Conservation (phyloP, 2,797 vertebrate genomes). For the Cottoperca gobio region DNA sequence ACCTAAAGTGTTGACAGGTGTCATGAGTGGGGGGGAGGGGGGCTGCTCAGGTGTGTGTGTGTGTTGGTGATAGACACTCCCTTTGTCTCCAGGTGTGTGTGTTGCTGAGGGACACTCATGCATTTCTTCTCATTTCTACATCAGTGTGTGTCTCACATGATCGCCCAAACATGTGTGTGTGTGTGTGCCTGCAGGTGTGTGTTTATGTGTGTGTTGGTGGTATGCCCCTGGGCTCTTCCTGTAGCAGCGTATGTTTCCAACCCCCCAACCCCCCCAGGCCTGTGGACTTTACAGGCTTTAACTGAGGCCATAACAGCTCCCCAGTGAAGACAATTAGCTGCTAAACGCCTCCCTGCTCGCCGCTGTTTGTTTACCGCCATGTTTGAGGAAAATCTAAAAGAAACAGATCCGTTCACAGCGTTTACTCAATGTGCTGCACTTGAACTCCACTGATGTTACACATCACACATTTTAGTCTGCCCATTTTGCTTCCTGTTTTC, state of each 20-base stretch:
- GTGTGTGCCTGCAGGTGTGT: slow-evolving; percentile 25
- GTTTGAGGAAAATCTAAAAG: slow-evolving; percentile 46
- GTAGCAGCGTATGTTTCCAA: slow-evolving; percentile 78
- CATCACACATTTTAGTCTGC: background rate
- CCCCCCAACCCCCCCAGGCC: slow-evolving; percentile 60
- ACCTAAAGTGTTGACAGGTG: slow-evolving; percentile 76
- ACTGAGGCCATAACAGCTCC: slow-evolving; percentile 77
- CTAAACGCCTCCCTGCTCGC: slow-evolving; percentile 77
- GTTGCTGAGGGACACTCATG: slow-evolving; percentile 48
- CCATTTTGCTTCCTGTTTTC: background rate
- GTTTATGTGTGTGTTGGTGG: slow-evolving; percentile 36
- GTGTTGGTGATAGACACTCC: slow-evolving; percentile 54
- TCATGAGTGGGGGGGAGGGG: slow-evolving; percentile 52
- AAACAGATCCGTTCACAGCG: slow-evolving; percentile 9
- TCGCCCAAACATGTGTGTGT: background rate
- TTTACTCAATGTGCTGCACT: background rate
- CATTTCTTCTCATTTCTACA: slow-evolving; percentile 45
- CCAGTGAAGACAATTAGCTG: slow-evolving; percentile 82
- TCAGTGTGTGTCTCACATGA: slow-evolving; percentile 18
- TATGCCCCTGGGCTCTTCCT: slow-evolving; percentile 84
- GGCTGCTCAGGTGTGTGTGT: slow-evolving; percentile 32
- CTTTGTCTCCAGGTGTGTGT: slow-evolving; percentile 72
- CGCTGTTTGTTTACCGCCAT: slow-evolving; percentile 76
- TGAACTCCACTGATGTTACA: background rate
- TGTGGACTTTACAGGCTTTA: slow-evolving; percentile 73